phyloP scores from a whole-genome alignment of 2,888 invertebrate species.

The Schrankia costaestrigalis region DNA sequence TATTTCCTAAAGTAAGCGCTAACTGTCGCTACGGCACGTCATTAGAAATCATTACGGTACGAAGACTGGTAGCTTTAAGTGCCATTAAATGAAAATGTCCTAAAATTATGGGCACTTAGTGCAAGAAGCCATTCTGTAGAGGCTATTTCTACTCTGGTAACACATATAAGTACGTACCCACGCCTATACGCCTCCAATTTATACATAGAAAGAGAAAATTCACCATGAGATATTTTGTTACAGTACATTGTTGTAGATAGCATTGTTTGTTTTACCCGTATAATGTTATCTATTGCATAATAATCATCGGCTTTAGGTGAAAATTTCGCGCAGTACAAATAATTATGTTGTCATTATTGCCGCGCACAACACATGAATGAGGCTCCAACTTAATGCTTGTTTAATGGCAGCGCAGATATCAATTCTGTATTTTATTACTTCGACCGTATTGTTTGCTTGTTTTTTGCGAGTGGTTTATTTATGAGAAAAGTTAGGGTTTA shows the following conservation, averaged over 20 bases:
- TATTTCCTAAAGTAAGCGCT: constrained; percentile 27
- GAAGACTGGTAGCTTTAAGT: constrained; percentile 41
- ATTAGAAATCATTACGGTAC: constrained; percentile 46
- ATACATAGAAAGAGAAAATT: constrained; percentile 13
- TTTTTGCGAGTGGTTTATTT: constrained; percentile 58
- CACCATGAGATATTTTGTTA: constrained; percentile 18
- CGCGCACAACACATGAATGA: constrained; percentile 11
- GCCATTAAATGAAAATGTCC: constrained; percentile 49
- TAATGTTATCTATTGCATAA: constrained; percentile 20
- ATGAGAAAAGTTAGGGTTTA: constrained; percentile 60
- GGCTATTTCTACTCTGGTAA: constrained; percentile 31
- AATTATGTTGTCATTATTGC: constrained; percentile 17
- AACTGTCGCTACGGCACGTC: constrained; percentile 27
- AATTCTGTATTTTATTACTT: constrained; percentile 33
- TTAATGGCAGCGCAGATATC: constrained; percentile 18
- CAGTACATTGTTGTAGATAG: constrained; percentile 17
- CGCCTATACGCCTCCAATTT: constrained; percentile 5
- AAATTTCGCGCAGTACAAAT: constrained; percentile 18
- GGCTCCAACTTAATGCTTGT: constrained; percentile 15
- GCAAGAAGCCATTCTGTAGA: constrained; percentile 39
- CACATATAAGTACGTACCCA: constrained; percentile 15
- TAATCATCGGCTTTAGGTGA: constrained; percentile 21
- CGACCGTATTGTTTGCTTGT: constrained; percentile 37
- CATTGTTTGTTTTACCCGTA: constrained; percentile 21
- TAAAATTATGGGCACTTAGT: constrained; percentile 46